Evolutionary conservation across 2,113 vertebrate genomes (phyloP).

Genomic region (Rhegmatorhina hoffmannsi): DNA sequence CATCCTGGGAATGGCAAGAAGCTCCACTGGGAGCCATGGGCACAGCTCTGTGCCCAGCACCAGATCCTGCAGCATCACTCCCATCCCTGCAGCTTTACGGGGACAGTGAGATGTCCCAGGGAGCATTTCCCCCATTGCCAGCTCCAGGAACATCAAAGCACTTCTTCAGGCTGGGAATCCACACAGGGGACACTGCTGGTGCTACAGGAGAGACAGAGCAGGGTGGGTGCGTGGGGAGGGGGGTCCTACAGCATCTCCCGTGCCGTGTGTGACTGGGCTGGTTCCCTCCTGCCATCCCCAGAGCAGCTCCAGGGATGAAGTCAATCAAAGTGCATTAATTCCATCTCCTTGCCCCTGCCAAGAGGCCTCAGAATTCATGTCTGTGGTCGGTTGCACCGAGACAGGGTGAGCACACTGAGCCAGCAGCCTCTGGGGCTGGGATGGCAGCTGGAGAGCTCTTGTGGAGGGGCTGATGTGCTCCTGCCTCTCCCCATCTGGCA

Average conservation of each 20-base stretch:
- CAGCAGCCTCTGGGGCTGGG: background rate
- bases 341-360: background rate
- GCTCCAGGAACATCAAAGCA: background rate
- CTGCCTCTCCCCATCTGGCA: background rate
- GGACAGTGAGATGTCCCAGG: background rate
- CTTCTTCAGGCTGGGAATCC: background rate
- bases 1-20: background rate
- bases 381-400: background rate
- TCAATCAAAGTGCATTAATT: conserved; percentile 25
- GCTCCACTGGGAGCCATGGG: background rate
- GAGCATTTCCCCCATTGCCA: background rate
- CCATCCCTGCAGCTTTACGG: background rate
- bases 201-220: background rate
- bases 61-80: background rate
- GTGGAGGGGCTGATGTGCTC: background rate
- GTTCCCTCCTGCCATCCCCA: background rate
- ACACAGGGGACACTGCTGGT: accelerated
- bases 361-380: background rate
- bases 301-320: background rate
- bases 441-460: background rate
- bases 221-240: background rate
- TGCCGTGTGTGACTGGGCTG: background rate
- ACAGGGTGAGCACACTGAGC: background rate
- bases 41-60: background rate
- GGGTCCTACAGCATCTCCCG: background rate